phyloP scores from a whole-genome alignment of 2,888 invertebrate species.

The Folsomia candida region DNA sequence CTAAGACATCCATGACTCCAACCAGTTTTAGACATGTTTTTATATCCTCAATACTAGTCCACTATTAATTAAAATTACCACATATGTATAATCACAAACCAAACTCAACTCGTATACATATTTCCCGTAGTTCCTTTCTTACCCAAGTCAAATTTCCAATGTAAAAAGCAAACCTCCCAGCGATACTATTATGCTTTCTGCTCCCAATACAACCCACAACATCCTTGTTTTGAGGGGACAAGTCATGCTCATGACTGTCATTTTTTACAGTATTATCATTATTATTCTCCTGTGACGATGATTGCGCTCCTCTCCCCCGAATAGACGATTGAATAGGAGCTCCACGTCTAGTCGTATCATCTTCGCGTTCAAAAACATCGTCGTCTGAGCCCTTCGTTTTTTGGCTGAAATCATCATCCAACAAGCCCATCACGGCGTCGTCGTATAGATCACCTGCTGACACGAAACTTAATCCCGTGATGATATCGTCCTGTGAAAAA shows the following conservation, averaged over 20 bases:
- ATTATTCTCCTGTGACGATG: too few species aligned
- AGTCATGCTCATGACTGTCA: too few species aligned
- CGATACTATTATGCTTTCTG: neutral
- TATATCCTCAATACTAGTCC: constrained; percentile 96
- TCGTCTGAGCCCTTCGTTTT: neutral
- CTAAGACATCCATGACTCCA: constrained; percentile 89
- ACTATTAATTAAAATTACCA: constrained; percentile 62
- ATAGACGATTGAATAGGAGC: too few species aligned
- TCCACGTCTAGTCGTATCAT: too few species aligned
- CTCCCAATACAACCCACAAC: too few species aligned
- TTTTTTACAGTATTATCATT: too few species aligned
- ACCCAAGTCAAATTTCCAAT: constrained; percentile 98
- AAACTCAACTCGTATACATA: too few species aligned
- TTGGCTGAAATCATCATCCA: neutral
- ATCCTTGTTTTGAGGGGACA: too few species aligned
- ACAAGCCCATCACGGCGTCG: constrained; percentile 1
- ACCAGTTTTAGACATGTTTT: constrained; percentile 79
- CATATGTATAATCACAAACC: constrained; percentile 11
- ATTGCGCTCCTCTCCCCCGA: too few species aligned
- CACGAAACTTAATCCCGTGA: neutral
- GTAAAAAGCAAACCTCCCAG: constrained; percentile 61
- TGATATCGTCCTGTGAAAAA: neutral
- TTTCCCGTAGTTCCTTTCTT: constrained; percentile 53
- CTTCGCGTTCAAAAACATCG: neutral
- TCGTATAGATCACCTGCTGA: constrained; percentile 2